Evolutionary conservation across 92 coral and sea anemone genomes (phyloP), one percentile per base, ranked within the genome.

Genomic region (Palythoa caribaeorum): DNA sequence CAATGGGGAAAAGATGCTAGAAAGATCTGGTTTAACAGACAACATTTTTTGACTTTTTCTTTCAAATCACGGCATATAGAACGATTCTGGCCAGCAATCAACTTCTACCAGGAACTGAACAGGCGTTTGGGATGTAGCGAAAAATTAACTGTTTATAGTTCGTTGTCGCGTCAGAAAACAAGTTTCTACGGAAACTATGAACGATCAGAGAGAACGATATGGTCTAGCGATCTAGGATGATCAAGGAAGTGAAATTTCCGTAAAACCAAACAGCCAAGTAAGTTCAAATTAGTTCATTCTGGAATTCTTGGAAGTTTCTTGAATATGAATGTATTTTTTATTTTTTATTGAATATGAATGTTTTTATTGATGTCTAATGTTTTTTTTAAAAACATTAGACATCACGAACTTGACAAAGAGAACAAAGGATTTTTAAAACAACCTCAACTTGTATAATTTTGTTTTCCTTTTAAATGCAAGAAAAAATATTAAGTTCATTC

Each of bases 161-260:
- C 65, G 14, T 59, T 59, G 50, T 16, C 40, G 44, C 52, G 37
- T 37, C 50, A 7, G 77, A 72, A 12, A 11, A 48, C 55, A 16
- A 44, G 78, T 73, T 73, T 6, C 53, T 44, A 73, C 13, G 78
- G 78, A 15, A 73, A 73, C 53, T 73, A 38, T 39, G 78, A 21
- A 73, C 47, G 28, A 73, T 15, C 11, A 17, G 1, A 38, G 51
- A 36, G 76, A 71, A 71, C 35, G 54, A 73, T 16, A 17, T 73
- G 15, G 9, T 4, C 6, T 17, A 73, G 78, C 10, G 3, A 28
- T 17, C n/a, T n/a, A 44, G 51, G 17, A 38, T 38, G 78, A 73
- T 44, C 51, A 28, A 13, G 51, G 39, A 73, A 73, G 78, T 59
- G 28, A 28, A 59, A 15, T 59, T 59, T 17, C 6, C 16, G 16